These are phyloP conservation scores for Aeoliscus strigatus DNA, from an alignment of 2,797 vertebrate species.

Conservation along the genomic window DNA sequence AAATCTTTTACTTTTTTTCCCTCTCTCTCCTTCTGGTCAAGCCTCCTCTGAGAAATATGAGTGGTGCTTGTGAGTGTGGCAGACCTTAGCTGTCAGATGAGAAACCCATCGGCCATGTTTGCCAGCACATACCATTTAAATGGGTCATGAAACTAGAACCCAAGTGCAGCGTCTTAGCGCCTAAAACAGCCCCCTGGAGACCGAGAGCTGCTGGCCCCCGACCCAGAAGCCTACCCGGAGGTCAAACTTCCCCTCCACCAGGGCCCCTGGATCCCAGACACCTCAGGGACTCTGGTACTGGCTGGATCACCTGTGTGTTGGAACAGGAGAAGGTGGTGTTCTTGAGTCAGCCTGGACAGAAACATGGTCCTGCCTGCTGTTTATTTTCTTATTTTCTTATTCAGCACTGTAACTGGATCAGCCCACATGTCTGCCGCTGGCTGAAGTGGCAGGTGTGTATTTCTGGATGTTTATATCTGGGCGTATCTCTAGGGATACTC, in stretches of 20 bases:
- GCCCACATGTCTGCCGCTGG: conserved; percentile 39
- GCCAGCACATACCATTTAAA: conserved; percentile 54
- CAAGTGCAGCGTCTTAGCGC: conserved; percentile 32
- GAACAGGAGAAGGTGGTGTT: conserved; percentile 39
- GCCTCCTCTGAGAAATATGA: conserved; percentile 49
- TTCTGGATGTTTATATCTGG: conserved; percentile 68
- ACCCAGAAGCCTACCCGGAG: conserved; percentile 36
- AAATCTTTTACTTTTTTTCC: conserved; percentile 6
- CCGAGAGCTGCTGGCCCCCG: conserved; percentile 17
- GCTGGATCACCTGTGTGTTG: conserved; percentile 47
- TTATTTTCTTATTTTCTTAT: conserved; percentile 60
- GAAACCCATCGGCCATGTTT: conserved; percentile 46
- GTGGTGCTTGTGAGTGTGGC: conserved; percentile 46
- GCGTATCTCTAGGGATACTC: conserved; percentile 45
- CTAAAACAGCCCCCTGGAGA: conserved; percentile 45
- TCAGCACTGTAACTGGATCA: conserved; percentile 63
- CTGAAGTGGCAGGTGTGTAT: conserved; percentile 39
- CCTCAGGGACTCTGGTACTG: conserved; percentile 33
- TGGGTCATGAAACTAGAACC: conserved; percentile 71
- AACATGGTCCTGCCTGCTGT: conserved; percentile 45
- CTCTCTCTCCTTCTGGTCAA: conserved; percentile 15
- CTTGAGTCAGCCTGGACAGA: conserved; percentile 49
- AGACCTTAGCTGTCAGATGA: conserved; percentile 38
- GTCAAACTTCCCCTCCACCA: conserved; percentile 52
- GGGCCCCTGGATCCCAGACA: conserved; percentile 45